Evolutionary conservation across 1,140 invertebrate species (phyloP).

Genomic region (Holotrichia oblita): DNA sequence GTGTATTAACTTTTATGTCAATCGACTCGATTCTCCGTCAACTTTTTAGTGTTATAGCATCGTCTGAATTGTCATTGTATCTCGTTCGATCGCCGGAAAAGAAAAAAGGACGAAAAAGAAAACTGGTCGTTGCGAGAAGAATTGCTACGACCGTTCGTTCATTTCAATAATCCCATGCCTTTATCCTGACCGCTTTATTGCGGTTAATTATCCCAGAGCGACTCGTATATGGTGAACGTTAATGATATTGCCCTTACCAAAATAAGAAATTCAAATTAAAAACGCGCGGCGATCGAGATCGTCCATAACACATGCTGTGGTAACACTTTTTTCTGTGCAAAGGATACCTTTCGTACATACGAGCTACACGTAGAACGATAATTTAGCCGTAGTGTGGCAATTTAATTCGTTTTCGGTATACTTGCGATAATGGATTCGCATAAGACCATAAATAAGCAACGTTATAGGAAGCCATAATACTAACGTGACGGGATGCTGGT

Average conservation of each 20-base stretch:
- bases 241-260: constrained; percentile 6
- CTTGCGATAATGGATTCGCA: neutral
- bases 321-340: neutral
- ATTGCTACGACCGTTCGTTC: neutral
- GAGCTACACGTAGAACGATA: neutral
- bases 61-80: neutral
- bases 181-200: neutral
- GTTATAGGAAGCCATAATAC: neutral
- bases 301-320: neutral
- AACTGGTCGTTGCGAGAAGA: constrained; percentile 1
- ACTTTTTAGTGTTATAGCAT: neutral
- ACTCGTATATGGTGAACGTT: neutral
- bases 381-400: neutral
- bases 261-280: constrained; percentile 14
- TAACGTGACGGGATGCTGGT: neutral
- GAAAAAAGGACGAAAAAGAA: neutral
- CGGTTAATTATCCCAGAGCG: neutral
- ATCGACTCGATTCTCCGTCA: too few species aligned
- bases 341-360: neutral
- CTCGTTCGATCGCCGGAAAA: neutral
- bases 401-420: constrained; percentile 2
- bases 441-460: neutral
- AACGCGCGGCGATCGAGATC: neutral
- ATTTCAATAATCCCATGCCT: too few species aligned
- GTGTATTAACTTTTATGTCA: too few species aligned